Base-by-base conservation (phyloP, 1,140 invertebrate genomes). In the Apis florea region DNA sequence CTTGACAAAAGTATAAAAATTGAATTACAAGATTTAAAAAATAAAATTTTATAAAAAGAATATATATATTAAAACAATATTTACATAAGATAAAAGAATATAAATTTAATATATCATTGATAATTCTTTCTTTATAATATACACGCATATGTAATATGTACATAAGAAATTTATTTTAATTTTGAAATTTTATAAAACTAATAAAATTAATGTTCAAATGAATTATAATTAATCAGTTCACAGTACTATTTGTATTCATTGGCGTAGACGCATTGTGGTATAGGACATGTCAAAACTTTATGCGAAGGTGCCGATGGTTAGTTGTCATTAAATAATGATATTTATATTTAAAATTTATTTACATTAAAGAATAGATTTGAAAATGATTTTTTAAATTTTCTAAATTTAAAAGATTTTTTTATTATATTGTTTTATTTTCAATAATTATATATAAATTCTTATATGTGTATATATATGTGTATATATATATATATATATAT, bases 251-350 rank as follows among this genome's bases (percentile, higher is more conserved):
- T 40, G n/a, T 73, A 67, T 40, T 64, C 85, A 83, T 79, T 86
- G 78, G 82, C 78, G 78, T 86, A 82, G 56, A 78, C 47, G 61
- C 53, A 26, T 63, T 77, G 67, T 67, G 74, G 74, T 71, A 82
- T 82, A 77, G 78, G 90, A 88, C 84, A 90, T 91, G 91, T 91
- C 90, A 90, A 91, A 90, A 91, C 89, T 88, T 83, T 90, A 88
- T 90, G 90, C 90, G 91, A 89, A 90, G 89, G 84, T 87, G 86
- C 88, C 91, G 88, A 92, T 91, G 91, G 92, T 93, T 92, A 92
- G 91, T 92, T 88, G 82, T 89, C 86, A 82, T 84, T 81, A 80
- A 89, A 89, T 85, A 86, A 88, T 79, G 66, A 84, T 86, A 83
- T 85, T 83, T 66, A 31, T 61, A 63, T n/a, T 75, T 54, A 68